phyloP scores from a whole-genome alignment of 2,888 invertebrate species.

The Aspidiotus rigidus region DNA sequence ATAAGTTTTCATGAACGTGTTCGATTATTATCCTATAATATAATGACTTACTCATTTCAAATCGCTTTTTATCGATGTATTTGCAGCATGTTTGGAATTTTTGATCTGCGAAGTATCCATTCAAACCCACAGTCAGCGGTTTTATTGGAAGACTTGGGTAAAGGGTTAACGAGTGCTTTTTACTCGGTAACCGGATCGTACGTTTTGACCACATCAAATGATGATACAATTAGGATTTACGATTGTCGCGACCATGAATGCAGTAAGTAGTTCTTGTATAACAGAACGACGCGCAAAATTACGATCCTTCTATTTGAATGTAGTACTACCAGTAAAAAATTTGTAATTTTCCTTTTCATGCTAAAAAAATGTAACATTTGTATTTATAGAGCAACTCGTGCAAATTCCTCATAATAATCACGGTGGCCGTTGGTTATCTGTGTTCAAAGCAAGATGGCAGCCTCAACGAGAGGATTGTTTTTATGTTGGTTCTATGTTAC shows the following conservation, averaged over 20 bases:
- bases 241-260: conserved; percentile 18
- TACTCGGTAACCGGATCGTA: conserved; percentile 44
- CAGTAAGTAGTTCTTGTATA: neutral
- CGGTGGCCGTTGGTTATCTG: conserved; percentile 45
- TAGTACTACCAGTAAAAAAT: too few species aligned
- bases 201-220: conserved; percentile 43
- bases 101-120: conserved; percentile 42
- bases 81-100: conserved; percentile 41
- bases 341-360: too few species aligned
- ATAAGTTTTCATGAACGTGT: too few species aligned
- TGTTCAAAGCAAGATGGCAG: conserved; percentile 45
- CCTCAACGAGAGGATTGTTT: conserved; percentile 45
- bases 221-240: conserved; percentile 42
- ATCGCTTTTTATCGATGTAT: neutral
- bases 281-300: too few species aligned
- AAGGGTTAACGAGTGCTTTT: conserved; percentile 43
- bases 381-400: conserved; percentile 34
- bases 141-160: conserved; percentile 37
- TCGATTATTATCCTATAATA: too few species aligned
- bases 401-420: conserved; percentile 44
- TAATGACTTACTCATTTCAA: too few species aligned
- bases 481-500: conserved; percentile 44
- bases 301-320: too few species aligned
- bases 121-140: conserved; percentile 38
- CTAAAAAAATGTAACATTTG: too few species aligned